phyloP scores from a whole-genome alignment of 2,888 invertebrate genomes.

The Tineola bisselliella region DNA sequence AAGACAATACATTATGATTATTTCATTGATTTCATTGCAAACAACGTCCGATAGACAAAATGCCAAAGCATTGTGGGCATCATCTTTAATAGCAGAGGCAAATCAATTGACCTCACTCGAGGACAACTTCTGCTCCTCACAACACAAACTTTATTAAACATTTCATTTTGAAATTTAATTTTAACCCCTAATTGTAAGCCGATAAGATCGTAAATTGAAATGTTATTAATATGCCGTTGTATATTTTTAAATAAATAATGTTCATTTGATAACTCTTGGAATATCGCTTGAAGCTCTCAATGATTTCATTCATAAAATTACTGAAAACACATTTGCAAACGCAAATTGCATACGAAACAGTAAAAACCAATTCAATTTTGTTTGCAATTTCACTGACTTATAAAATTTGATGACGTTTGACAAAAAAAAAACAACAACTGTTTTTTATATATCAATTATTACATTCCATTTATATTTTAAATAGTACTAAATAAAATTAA shows the following conservation, averaged over 20 bases:
- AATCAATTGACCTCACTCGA: slow-evolving; percentile 9
- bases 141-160: not conserved
- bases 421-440: too few relatives aligned
- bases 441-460: too few relatives aligned
- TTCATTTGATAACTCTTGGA: not conserved
- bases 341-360: too few relatives aligned
- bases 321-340: not conserved
- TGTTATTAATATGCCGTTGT: not conserved
- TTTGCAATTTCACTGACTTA: too few relatives aligned
- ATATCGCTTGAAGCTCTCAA: not conserved
- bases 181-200: not conserved
- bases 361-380: too few relatives aligned
- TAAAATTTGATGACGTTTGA: too few relatives aligned
- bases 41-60: slow-evolving; percentile 9
- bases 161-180: not conserved
- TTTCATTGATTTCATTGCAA: slow-evolving; percentile 11
- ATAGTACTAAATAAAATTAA: too few relatives aligned
- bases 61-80: not conserved
- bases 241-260: not conserved
- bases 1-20: slow-evolving; percentile 8
- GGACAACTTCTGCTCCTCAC: slow-evolving; percentile 8
- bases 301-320: slow-evolving; percentile 12
- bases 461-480: too few relatives aligned
- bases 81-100: slow-evolving; percentile 11
- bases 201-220: not conserved